Evolutionary conservation across 2,113 vertebrate species (phyloP), one percentile per base, ranked within the genome.

Genomic region (Motacilla tschutschensis): DNA sequence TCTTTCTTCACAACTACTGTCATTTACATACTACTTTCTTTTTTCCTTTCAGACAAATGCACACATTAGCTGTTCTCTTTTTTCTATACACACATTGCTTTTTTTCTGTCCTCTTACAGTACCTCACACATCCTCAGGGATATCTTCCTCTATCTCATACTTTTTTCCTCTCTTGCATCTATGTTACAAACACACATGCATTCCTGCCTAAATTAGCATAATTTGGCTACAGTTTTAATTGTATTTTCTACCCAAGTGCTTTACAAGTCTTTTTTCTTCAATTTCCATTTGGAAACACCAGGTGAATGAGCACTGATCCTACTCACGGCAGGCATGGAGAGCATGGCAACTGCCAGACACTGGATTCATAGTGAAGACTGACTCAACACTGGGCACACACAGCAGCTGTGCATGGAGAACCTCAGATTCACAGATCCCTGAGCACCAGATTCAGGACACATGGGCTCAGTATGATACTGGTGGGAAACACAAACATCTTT

Each of bases 51-150:
- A 87, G 41, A 44, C 7, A 73, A 57, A 60, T 29, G 62, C 0
- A 1, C 13, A 79, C 21, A 43, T 20, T 41, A 77, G 59, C 35
- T 53, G 15, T 57, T 81, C 33, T 65, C 14, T 78, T 35, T 57
- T 73, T 48, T 80, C 24, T 79, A 35, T 72, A 65, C 2, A 71
- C 2, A 22, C 0, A 0, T 6, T 40, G 9, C 0, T 19, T 46
- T 92, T 73, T 65, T 26, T 11, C 35, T 2, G 1, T 58, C 20
- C 22, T 79, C 59, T 76, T 41, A 62, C 38, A 85, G 15, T 36
- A 64, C 26, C 15, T 62, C 50, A 48, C 20, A 53, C 9, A 83
- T 10, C 24, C 7, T 88, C 55, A 62, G 12, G 33, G 33, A 6
- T n/a, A 57, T 41, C 40, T 80, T 83, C n/a, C 17, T 57, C 21